Evolutionary conservation across 1,140 invertebrate species (phyloP), one percentile per base, ranked within the genome.

Genomic region (Papilio polytes): DNA sequence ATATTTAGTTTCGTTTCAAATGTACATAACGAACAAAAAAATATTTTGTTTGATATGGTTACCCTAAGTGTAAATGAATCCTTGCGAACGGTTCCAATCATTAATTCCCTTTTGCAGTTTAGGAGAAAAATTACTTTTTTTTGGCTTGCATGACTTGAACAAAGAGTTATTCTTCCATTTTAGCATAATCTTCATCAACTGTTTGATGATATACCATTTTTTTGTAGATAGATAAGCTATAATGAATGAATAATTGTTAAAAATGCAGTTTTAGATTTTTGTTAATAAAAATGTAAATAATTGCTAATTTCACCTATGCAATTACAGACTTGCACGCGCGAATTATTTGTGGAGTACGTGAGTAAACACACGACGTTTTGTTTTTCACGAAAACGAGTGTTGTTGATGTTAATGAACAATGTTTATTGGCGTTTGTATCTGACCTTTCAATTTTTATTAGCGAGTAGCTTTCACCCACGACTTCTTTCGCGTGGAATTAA

Each of bases 321-420:
- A 70, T 26, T 70, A 12, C 26, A 15, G 63, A 70, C 13, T 70
- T 70, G 63, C 63, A 70, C 26, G 26, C 26, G 63, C 26, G 13
- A 70, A 31, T 36, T 70, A 15, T 70, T 70, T 15, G 13, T 70
- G 13, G 26, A 31, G 22, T 70, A 70, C 63, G 63, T 70, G 63
- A 70, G 63, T 70, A 70, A 70, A 31, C 26, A 70, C 63, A 70
- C 63, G 63, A 70, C 9, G 15, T 20, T 31, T 70, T 70, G 22
- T 70, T 70, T 70, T 70, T 70, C 26, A 70, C 26, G 3, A 70
- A 70, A 70, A 31, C 26, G 26, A 70, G 26, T 13, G 31, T 70
- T 56, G 20, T 70, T 70, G 22, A 15, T 70, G 26, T 18, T 31
- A 70, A 70, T 31, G 2, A 53, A 53, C 6, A 51, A 18, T 18